These are phyloP conservation scores for Teleiodes luculella DNA, from an alignment of 2,888 invertebrate species.

Conservation along the genomic window DNA sequence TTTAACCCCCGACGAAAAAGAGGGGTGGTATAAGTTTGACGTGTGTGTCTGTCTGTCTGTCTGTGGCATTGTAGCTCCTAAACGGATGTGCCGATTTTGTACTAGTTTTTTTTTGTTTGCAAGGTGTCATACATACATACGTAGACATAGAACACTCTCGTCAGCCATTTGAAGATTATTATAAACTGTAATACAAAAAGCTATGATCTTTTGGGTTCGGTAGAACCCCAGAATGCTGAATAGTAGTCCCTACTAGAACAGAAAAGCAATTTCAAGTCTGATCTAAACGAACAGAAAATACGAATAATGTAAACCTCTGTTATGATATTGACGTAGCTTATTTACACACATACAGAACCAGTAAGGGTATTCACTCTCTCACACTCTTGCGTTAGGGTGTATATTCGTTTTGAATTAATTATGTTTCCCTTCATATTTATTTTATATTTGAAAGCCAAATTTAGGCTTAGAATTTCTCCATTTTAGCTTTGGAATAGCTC, in stretches of 20 bases:
- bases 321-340: conserved; percentile 59
- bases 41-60: too few relatives aligned
- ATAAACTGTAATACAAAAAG: too few relatives aligned
- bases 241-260: conserved; percentile 28
- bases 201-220: too few relatives aligned
- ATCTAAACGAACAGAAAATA: conserved; percentile 55
- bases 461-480: conserved; percentile 7
- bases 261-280: conserved; percentile 56
- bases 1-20: too few relatives aligned
- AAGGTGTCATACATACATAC: too few relatives aligned
- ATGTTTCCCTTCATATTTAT: conserved; percentile 42
- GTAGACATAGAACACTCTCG: too few relatives aligned
- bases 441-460: conserved; percentile 25
- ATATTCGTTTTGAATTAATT: conserved; percentile 47
- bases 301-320: conserved; percentile 41
- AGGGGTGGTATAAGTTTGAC: too few relatives aligned
- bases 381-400: conserved; percentile 26
- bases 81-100: too few relatives aligned
- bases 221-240: too few relatives aligned
- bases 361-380: conserved; percentile 40
- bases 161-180: too few relatives aligned
- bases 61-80: too few relatives aligned
- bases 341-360: conserved; percentile 42
- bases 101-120: too few relatives aligned
- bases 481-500: conserved; percentile 6